These are phyloP conservation scores for Alcedo atthis DNA, from an alignment of 2,797 vertebrate genomes.

Conservation along the genomic window DNA sequence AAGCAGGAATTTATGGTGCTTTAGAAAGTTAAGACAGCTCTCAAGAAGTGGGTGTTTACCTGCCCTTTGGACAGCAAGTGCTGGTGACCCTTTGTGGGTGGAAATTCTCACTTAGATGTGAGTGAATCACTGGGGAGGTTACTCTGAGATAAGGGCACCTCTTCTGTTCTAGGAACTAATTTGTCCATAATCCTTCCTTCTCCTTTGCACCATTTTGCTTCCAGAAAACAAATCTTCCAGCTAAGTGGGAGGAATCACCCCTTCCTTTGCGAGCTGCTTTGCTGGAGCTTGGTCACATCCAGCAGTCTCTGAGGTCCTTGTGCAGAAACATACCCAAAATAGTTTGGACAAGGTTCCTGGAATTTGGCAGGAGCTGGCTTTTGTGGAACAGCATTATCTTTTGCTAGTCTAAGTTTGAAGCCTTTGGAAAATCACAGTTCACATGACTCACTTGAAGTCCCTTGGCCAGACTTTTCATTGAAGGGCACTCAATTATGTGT, in stretches of 20 bases:
- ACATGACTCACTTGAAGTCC: not conserved
- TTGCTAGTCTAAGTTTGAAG: not conserved
- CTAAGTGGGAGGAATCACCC: not conserved
- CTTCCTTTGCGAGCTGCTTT: not conserved
- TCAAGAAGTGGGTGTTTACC: not conserved
- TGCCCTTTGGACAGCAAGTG: not conserved
- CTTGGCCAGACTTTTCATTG: not conserved
- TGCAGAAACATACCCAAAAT: not conserved
- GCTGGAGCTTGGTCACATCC: not conserved
- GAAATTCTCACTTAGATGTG: not conserved
- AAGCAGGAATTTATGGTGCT: not conserved
- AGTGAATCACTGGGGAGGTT: not conserved
- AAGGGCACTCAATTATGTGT: not conserved
- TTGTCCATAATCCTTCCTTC: not conserved
- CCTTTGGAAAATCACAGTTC: not conserved
- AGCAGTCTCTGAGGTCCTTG: not conserved
- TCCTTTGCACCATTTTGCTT: not conserved
- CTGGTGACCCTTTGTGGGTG: accelerated
- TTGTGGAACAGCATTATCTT: not conserved
- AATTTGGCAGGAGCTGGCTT: not conserved
- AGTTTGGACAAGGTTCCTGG: not conserved
- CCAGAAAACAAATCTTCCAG: not conserved
- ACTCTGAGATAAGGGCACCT: not conserved
- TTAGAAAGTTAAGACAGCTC: not conserved
- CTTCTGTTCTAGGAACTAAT: not conserved